Conservation (phyloP, 1,140 invertebrate genomes). For the Geopemphigus sp. region DNA sequence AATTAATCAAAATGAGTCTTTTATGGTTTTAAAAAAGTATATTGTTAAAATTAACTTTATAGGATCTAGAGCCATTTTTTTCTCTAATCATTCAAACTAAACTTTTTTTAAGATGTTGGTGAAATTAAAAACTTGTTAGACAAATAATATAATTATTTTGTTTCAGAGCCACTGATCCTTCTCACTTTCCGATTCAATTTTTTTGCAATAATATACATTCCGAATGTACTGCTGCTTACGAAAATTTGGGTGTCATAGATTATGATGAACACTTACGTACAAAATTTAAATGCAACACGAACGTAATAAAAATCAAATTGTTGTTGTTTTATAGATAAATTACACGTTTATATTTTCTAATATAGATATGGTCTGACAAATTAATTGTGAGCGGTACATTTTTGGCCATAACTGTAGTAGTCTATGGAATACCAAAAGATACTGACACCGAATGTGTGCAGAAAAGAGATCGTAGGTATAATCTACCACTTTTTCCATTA, state of each 20-base stretch:
- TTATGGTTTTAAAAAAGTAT: too few relatives aligned
- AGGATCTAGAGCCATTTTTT: too few relatives aligned
- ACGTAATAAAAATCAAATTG: neutral
- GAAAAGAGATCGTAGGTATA: neutral
- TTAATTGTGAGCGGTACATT: neutral
- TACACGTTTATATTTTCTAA: neutral
- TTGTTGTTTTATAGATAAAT: neutral
- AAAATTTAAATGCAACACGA: neutral
- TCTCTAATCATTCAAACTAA: too few relatives aligned
- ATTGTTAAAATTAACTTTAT: too few relatives aligned
- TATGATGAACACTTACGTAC: neutral
- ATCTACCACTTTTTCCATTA: too few relatives aligned
- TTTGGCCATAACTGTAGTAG: neutral
- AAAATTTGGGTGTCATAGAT: neutral
- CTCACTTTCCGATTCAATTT: neutral
- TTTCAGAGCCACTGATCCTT: neutral
- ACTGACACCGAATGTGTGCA: neutral
- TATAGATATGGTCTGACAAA: slow-evolving; percentile 15
- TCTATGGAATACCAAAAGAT: neutral
- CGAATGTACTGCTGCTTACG: neutral
- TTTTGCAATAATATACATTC: neutral
- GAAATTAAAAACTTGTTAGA: too few relatives aligned
- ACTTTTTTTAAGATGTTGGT: too few relatives aligned
- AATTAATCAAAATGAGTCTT: too few relatives aligned
- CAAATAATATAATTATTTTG: neutral